Percentiles rank a stretch among this genome's conserved stretches.
Evolutionary conservation across 2,113 vertebrate genomes (phyloP).

Genomic region (Eleginops maclovinus): DNA sequence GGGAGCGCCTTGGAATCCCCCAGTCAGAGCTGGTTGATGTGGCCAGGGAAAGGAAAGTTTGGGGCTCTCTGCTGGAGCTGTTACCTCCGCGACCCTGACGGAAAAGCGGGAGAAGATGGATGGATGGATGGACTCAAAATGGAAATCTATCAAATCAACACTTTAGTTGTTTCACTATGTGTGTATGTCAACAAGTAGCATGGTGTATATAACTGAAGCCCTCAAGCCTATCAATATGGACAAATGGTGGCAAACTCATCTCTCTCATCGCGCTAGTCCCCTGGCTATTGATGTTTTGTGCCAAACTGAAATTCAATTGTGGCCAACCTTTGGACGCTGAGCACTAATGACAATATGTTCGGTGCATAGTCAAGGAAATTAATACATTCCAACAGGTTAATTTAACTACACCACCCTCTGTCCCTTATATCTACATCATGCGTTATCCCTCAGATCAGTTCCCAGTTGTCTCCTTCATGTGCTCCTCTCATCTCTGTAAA

Average conservation of each 20-base stretch:
- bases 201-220: background rate
- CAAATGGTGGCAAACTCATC: background rate
- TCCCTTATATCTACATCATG: slow-evolving; percentile 20
- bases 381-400: slow-evolving; percentile 5
- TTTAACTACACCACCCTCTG: background rate
- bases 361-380: background rate
- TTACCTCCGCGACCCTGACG: too few species aligned
- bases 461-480: slow-evolving; percentile 9
- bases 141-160: background rate
- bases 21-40: too few species aligned
- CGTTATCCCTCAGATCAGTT: slow-evolving; percentile 14
- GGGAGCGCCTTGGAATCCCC: too few species aligned
- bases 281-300: background rate
- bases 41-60: too few species aligned
- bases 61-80: too few species aligned
- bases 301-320: background rate
- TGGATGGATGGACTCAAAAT: too few species aligned
- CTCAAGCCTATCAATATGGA: background rate
- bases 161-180: background rate
- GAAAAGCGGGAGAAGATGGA: too few species aligned
- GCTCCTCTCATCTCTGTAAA: slow-evolving; percentile 44
- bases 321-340: background rate
- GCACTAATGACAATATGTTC: slow-evolving; percentile 8
- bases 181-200: background rate
- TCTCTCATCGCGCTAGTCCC: background rate